Conservation (phyloP, 2,888 invertebrate species). For the Boloria euphrosyne region DNA sequence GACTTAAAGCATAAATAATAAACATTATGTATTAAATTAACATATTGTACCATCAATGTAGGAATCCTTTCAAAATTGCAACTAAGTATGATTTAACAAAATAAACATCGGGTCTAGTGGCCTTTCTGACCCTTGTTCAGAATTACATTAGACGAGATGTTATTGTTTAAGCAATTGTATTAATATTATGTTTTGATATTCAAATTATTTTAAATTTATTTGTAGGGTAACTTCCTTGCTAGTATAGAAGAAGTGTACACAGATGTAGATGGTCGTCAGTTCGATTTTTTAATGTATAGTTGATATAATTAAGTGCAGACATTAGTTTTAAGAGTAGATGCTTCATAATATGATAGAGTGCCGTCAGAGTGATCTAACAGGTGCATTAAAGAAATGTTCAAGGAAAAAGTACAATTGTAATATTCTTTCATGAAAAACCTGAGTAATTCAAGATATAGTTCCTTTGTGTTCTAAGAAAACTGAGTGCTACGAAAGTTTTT, state of each 20-base stretch:
- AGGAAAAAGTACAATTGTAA: constrained; percentile 11
- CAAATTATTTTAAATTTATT: not conserved
- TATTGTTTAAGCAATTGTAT: constrained; percentile 15
- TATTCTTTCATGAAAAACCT: constrained; percentile 13
- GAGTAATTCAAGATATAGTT: constrained; percentile 9
- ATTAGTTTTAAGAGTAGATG: too few species aligned
- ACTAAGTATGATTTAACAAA: constrained; percentile 26
- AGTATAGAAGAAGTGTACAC: too few species aligned
- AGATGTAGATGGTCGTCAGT: too few species aligned
- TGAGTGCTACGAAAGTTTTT: constrained; percentile 10
- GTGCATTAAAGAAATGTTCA: not conserved
- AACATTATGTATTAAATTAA: constrained; percentile 1
- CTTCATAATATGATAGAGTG: too few species aligned
- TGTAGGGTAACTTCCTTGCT: too few species aligned
- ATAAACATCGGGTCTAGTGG: constrained; percentile 20
- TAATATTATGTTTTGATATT: not conserved
- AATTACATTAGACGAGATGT: constrained; percentile 15
- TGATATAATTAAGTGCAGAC: too few species aligned
- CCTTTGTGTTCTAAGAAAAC: constrained; percentile 18
- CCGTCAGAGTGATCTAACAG: not conserved
- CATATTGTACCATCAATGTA: constrained; percentile 19
- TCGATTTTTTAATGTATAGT: too few species aligned
- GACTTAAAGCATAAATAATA: not conserved
- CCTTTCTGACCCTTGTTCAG: constrained; percentile 31
- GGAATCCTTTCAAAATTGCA: constrained; percentile 9